Base-by-base conservation (phyloP, 2,113 vertebrate species). In the Puffinus mauretanicus region DNA sequence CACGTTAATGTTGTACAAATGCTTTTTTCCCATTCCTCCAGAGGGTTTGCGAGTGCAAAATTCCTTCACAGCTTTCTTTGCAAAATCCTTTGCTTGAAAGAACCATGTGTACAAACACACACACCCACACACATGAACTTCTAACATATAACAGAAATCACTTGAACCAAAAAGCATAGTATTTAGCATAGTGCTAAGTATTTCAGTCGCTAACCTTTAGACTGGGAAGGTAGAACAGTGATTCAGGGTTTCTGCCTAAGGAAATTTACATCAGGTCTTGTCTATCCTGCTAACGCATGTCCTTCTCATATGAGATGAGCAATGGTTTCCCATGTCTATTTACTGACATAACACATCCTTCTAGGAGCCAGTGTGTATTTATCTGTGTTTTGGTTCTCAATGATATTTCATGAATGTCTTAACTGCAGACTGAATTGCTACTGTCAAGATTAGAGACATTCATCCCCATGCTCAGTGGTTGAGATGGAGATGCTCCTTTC, bases 391-490 rank as follows among this genome's bases (percentile, higher is more conserved):
- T 77, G 30, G 13, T 71, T 60, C 25, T 58, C 54, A 82, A 1
- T 49, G 46, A 38, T 62, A 57, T 80, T 82, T 88, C 34, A 32
- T 49, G 36, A 61, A 52, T 20, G 20, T 44, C 20, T 10, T 65
- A 55, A 88, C 19, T 88, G 47, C 36, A 86, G 30, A 57, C 29
- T 13, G 30, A 70, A 51, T 58, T 71, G 36, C 30, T 73, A 4
- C 18, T 83, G 66, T 64, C 40, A 65, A 40, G 58, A 36, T 64
- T 81, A 51, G 22, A 54, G 49, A 69, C 44, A 67, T 49, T 61
- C 38, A 76, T 42, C n/a, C 6, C 6, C 16, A 5, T 57, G 14
- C 27, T 65, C 0, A 1, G 5, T 18, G 25, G 9, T 2, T 80
- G 82, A 93, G 36, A 44, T 8, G 4, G 34, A 80, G 40, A 80